These are phyloP conservation scores for Alcedo quadribrachys DNA, from an alignment of 2,797 vertebrate species.

Conservation along the genomic window DNA sequence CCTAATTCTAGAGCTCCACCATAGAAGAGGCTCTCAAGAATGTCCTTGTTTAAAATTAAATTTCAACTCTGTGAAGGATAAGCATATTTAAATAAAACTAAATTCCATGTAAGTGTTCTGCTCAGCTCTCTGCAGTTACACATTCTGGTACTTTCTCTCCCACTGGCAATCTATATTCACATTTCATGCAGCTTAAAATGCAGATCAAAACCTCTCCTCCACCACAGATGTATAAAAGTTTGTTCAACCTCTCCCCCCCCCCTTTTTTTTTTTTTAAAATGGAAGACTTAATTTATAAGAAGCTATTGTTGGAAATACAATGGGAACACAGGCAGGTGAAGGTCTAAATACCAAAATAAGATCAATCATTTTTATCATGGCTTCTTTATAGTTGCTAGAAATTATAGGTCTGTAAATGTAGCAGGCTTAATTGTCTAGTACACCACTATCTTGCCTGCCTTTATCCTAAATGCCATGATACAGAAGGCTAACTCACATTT, in stretches of 20 bases:
- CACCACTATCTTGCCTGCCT: not conserved
- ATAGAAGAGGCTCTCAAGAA: not conserved
- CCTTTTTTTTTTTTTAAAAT: not conserved
- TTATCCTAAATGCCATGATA: not conserved
- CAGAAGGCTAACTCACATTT: not conserved
- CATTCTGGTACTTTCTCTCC: not conserved
- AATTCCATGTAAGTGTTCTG: not conserved
- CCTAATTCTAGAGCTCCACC: not conserved
- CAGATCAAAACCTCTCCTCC: constrained; percentile 27
- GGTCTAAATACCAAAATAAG: constrained; percentile 6
- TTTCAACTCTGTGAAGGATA: not conserved
- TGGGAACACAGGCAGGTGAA: not conserved
- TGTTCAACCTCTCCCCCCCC: not conserved
- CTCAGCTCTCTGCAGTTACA: not conserved
- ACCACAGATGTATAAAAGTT: not conserved
- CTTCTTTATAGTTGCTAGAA: not conserved
- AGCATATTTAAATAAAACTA: not conserved
- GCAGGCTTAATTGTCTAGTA: not conserved
- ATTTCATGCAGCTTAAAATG: not conserved
- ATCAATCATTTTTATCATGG: constrained; percentile 17
- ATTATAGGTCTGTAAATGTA: constrained; percentile 31
- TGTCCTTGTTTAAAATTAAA: not conserved
- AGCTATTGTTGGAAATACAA: not conserved
- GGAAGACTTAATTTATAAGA: not conserved
- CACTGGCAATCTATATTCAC: not conserved